Evolutionary conservation across 2,797 vertebrate species (phyloP).

Genomic region (Serranus cabrilla): DNA sequence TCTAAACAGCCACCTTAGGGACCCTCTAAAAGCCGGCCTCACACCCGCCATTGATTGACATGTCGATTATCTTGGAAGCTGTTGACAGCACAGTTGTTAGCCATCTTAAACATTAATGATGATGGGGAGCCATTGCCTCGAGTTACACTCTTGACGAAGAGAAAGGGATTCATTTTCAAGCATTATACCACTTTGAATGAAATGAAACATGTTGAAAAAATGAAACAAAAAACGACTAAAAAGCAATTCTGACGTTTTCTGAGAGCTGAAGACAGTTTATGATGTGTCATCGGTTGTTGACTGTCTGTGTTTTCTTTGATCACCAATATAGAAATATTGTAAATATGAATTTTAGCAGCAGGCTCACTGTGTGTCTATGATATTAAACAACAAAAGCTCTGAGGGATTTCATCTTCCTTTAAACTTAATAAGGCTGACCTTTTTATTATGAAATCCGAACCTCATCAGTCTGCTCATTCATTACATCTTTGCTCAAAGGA

Average conservation of each 20-base stretch:
- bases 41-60: conserved; percentile 85
- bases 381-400: conserved; percentile 49
- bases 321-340: neutral
- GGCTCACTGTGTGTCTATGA: conserved; percentile 14
- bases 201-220: conserved; percentile 22
- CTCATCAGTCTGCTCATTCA: conserved; percentile 62
- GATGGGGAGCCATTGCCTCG: conserved; percentile 54
- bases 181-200: conserved; percentile 19
- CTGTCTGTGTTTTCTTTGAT: conserved; percentile 16
- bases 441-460: conserved; percentile 73
- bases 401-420: conserved; percentile 65
- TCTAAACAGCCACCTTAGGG: conserved; percentile 82
- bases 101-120: conserved; percentile 80
- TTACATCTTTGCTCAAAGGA: conserved; percentile 51
- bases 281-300: neutral
- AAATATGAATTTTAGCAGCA: conserved; percentile 6
- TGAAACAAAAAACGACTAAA: conserved; percentile 3
- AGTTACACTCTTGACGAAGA: conserved; percentile 49
- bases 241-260: neutral
- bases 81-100: conserved; percentile 82
- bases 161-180: conserved; percentile 46
- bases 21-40: conserved; percentile 83
- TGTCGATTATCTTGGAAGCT: conserved; percentile 83
- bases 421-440: conserved; percentile 66
- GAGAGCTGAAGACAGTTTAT: neutral